Evolutionary conservation across 2,888 invertebrate genomes (phyloP).

Genomic region (Cylloceria caligata): DNA sequence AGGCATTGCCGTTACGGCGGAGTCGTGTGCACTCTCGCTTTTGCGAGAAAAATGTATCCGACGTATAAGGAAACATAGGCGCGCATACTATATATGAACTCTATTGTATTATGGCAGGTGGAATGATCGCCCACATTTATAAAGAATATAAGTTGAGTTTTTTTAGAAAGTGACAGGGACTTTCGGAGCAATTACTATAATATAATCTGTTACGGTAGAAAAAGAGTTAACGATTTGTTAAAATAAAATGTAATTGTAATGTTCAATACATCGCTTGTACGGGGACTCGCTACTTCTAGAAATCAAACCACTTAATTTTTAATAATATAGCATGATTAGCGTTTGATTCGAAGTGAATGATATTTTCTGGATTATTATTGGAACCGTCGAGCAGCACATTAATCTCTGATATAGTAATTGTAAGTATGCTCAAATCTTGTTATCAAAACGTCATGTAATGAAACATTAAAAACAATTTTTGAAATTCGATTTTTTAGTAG

Average conservation of each 20-base stretch:
- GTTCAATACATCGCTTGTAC: no score
- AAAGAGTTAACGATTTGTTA: background rate
- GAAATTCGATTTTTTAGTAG: no score
- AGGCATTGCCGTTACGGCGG: background rate
- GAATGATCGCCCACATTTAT: slow-evolving; percentile 66
- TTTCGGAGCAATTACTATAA: slow-evolving; percentile 27
- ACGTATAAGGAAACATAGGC: slow-evolving; percentile 66
- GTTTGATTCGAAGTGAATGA: no score
- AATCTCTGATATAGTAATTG: no score
- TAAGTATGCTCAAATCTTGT: no score
- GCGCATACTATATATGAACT: slow-evolving; percentile 5
- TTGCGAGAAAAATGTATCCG: slow-evolving; percentile 67
- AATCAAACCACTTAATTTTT: no score
- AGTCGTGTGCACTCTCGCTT: slow-evolving; percentile 70
- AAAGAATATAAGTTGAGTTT: slow-evolving; percentile 65
- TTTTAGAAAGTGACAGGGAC: slow-evolving; percentile 65
- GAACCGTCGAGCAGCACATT: no score
- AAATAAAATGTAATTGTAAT: background rate
- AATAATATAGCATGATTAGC: no score
- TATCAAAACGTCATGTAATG: no score
- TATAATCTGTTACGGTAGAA: background rate
- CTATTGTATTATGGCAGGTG: slow-evolving; percentile 57
- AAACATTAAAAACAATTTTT: no score
- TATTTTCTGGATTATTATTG: no score
- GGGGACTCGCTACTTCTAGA: no score